Conservation (phyloP, 1,140 invertebrate genomes). For the Nylanderia fulva region DNA sequence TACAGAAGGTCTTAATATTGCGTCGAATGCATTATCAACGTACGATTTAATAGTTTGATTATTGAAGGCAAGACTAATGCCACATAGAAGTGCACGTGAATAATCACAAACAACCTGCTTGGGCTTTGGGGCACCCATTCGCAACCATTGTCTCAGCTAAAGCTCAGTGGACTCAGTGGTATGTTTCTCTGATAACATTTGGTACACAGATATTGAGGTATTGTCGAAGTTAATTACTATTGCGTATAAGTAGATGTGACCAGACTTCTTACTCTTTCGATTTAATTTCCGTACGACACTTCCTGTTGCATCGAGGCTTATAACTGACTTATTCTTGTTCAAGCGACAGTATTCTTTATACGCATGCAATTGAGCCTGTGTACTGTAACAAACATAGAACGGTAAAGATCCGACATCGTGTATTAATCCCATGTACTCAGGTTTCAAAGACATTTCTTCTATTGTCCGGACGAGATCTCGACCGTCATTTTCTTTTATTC, state of each 20-base stretch:
- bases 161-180: background rate
- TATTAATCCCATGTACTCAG: background rate
- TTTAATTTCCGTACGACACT: background rate
- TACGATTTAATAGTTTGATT: background rate
- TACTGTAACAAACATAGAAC: background rate
- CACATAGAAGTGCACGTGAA: conserved; percentile 4
- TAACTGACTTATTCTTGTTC: background rate
- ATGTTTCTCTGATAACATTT: background rate
- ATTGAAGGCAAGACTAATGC: background rate
- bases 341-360: background rate
- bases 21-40: background rate
- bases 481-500: background rate
- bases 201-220: background rate
- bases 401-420: background rate
- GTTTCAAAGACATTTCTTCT: background rate
- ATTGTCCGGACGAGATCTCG: background rate
- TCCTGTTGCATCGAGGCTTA: background rate
- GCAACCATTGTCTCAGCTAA: background rate
- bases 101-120: background rate
- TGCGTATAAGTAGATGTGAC: background rate
- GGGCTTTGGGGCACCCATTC: background rate
- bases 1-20: background rate
- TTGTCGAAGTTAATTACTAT: background rate
- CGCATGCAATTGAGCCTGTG: background rate
- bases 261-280: background rate